phyloP scores from a whole-genome alignment of 2,888 invertebrate genomes.

The Drosophila basisetae region DNA sequence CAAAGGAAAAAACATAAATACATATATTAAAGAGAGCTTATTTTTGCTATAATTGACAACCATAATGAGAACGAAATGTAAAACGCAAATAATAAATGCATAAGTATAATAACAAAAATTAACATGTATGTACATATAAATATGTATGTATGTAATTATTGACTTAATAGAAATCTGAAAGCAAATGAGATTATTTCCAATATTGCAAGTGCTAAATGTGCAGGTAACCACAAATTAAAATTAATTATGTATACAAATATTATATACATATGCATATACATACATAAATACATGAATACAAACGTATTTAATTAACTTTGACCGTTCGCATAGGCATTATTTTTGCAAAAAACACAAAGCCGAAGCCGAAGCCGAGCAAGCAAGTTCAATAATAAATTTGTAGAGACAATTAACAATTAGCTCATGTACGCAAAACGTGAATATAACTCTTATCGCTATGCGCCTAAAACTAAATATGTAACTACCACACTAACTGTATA shows the following conservation, averaged over 20 bases:
- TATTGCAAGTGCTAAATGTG: constrained; percentile 48
- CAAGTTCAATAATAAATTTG: constrained; percentile 41
- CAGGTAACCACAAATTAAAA: constrained; percentile 60
- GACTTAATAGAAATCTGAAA: constrained; percentile 21
- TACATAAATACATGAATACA: constrained; percentile 21
- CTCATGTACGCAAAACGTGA: constrained; percentile 45
- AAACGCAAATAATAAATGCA: constrained; percentile 30
- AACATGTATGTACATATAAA: constrained; percentile 21
- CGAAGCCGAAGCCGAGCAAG: constrained; percentile 34
- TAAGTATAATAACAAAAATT: constrained; percentile 12
- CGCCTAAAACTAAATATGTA: constrained; percentile 60
- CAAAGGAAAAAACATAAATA: constrained; percentile 31
- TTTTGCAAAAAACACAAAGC: constrained; percentile 52
- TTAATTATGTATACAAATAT: constrained; percentile 45
- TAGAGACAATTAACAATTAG: constrained; percentile 44
- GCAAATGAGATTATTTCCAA: constrained; percentile 48
- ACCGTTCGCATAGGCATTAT: constrained; percentile 63
- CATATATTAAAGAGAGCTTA: constrained; percentile 67
- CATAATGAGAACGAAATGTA: constrained; percentile 30
- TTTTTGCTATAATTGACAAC: constrained; percentile 65
- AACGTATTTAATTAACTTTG: constrained; percentile 24
- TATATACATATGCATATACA: constrained; percentile 19
- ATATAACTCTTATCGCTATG: constrained; percentile 69
- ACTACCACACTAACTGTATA: constrained; percentile 69
- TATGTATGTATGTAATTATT: constrained; percentile 38